Conservation (phyloP, 2,888 invertebrate genomes). For the Leucania comma region DNA sequence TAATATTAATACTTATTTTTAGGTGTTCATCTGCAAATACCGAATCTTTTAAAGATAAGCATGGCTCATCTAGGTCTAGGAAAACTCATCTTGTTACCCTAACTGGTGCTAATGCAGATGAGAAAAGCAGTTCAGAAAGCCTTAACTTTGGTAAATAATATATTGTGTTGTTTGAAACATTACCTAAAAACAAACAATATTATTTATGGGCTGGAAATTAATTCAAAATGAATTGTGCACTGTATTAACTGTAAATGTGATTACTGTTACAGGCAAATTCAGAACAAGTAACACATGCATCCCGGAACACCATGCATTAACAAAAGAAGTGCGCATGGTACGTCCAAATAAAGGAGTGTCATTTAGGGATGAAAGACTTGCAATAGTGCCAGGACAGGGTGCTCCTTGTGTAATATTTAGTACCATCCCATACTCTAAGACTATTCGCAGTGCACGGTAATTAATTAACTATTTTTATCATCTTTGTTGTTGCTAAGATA, state of each 20-base stretch:
- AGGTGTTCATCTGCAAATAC: slow-evolving; percentile 84
- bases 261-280: slow-evolving; percentile 80
- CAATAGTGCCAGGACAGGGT: slow-evolving; percentile 94
- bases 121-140: slow-evolving; percentile 95
- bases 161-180: slow-evolving; percentile 9
- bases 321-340: slow-evolving; percentile 91
- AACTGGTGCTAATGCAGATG: slow-evolving; percentile 91
- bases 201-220: slow-evolving; percentile 4
- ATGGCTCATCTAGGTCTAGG: slow-evolving; percentile 75
- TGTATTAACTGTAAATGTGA: slow-evolving; percentile 28
- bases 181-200: slow-evolving; percentile 8
- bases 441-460: slow-evolving; percentile 92
- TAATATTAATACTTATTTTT: slow-evolving; percentile 40
- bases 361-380: slow-evolving; percentile 95
- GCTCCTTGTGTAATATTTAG: slow-evolving; percentile 97
- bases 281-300: slow-evolving; percentile 89
- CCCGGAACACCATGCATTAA: slow-evolving; percentile 89
- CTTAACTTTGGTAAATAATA: slow-evolving; percentile 91
- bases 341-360: slow-evolving; percentile 92
- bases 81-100: slow-evolving; percentile 86
- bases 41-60: slow-evolving; percentile 84
- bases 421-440: slow-evolving; percentile 95
- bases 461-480: slow-evolving; percentile 58
- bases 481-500: neutral
- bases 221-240: slow-evolving; percentile 12